These are phyloP conservation scores for Agrenia bidenticulata DNA, from an alignment of 2,888 invertebrate genomes.

Conservation along the genomic window DNA sequence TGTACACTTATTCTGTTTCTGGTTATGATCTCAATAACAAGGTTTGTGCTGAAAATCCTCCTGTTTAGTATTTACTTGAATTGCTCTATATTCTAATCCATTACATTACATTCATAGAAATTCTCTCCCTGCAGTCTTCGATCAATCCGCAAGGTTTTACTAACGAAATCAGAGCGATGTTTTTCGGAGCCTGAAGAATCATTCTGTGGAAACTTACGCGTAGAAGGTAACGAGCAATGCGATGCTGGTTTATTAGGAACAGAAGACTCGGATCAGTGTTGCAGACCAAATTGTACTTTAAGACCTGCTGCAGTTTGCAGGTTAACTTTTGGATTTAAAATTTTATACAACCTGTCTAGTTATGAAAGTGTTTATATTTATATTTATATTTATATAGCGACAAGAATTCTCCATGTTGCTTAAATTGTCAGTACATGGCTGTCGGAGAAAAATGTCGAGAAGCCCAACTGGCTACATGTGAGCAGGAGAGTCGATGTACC, in stretches of 20 bases:
- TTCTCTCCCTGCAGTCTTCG: constrained; percentile 94
- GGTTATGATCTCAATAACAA: constrained; percentile 96
- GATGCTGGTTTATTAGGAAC: constrained; percentile 92
- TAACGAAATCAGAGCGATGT: constrained; percentile 86
- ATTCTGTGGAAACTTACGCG: constrained; percentile 92
- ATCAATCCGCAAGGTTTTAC: constrained; percentile 87
- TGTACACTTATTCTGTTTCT: constrained; percentile 95
- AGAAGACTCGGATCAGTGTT: constrained; percentile 90
- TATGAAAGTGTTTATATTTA: too few species aligned
- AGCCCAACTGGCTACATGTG: constrained; percentile 84
- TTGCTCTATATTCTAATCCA: constrained; percentile 51
- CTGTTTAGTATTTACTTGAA: too few species aligned
- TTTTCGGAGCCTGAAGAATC: constrained; percentile 93
- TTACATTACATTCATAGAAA: too few species aligned
- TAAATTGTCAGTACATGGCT: constrained; percentile 73
- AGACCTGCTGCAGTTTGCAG: constrained; percentile 86
- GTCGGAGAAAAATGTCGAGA: constrained; percentile 69
- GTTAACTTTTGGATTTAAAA: constrained; percentile 57
- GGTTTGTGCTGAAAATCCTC: too few species aligned
- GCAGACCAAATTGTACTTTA: constrained; percentile 87
- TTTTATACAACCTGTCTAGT: constrained; percentile 4
- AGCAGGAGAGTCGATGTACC: constrained; percentile 79
- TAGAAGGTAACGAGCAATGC: constrained; percentile 94
- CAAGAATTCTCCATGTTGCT: constrained; percentile 94
- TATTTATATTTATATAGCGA: constrained; percentile 65